A percentile compares a stretch with the other conserved stretches of the same genome.
Conservation (phyloP, 2,888 invertebrate species). For the Drosophila anceps region DNA sequence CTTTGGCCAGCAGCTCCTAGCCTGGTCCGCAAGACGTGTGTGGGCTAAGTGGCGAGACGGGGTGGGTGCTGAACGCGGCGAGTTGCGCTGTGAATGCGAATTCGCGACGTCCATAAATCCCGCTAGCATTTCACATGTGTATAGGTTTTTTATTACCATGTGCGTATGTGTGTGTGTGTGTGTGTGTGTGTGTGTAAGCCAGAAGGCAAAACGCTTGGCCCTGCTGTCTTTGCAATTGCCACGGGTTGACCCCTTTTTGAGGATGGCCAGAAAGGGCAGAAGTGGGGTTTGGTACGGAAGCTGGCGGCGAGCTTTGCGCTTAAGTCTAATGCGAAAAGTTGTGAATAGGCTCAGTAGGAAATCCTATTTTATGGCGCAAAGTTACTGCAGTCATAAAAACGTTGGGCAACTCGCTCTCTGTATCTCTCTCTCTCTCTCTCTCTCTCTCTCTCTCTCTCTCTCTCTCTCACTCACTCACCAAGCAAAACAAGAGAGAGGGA, state of each 20-base stretch:
- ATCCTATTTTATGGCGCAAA: slow-evolving; percentile 80
- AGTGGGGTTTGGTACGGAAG: slow-evolving; percentile 20
- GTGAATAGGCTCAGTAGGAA: slow-evolving; percentile 82
- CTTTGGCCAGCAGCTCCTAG: slow-evolving; percentile 42
- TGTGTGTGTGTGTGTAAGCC: slow-evolving; percentile 30
- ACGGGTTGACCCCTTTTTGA: slow-evolving; percentile 51
- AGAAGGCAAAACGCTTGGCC: slow-evolving; percentile 49
- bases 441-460: not conserved
- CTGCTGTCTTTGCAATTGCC: slow-evolving; percentile 65
- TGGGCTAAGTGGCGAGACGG: not conserved
- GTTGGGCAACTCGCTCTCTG: slow-evolving; percentile 44
- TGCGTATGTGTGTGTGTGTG: slow-evolving; percentile 38
- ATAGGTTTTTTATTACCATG: slow-evolving; percentile 73
- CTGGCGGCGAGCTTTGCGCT: slow-evolving; percentile 78
- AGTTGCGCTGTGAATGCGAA: slow-evolving; percentile 45
- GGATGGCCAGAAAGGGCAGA: not conserved
- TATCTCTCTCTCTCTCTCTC: not conserved
- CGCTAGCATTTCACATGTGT: slow-evolving; percentile 76
- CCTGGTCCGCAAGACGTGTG: slow-evolving; percentile 2
- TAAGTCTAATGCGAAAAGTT: slow-evolving; percentile 82
- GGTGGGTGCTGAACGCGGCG: not conserved
- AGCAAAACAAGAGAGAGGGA: not conserved
- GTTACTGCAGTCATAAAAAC: slow-evolving; percentile 81
- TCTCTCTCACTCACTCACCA: not conserved
- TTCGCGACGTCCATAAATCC: slow-evolving; percentile 73